Base-by-base conservation (phyloP, 2,888 invertebrate genomes). In the Temnothorax unifasciatus region DNA sequence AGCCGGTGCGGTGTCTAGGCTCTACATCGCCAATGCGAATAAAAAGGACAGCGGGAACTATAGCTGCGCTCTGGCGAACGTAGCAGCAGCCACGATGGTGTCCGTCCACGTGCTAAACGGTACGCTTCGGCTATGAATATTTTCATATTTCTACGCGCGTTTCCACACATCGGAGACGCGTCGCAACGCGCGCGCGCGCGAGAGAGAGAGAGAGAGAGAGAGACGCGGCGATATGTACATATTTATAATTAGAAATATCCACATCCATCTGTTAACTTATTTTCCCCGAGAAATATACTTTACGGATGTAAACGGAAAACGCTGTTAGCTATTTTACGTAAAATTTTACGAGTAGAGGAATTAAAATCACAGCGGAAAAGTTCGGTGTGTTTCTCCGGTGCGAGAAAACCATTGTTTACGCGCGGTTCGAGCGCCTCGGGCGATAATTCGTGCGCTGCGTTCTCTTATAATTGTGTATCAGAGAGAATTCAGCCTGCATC, bases 21-120 rank as follows among this genome's bases (percentile, higher is more conserved):
- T 98, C 85, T 97, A 97, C 95, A 97, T 97, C 89, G 97, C 97
- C 83, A 97, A 97, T 94, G 97, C 97, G 74, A 97, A 97, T 93
- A 96, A 96, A 90, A 96, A 97, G 87, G 97, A 98, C 93, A 97
- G 97, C 50, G 97, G 97, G 52, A 97, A 97, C 95, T 97, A 97
- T 94, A 97, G 97, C 82, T 98, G 97, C 93, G 96, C 97, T 52
- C 95, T 97, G 87, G 97, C 97, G 74, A 97, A 97, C 88, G 96
- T 97, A 82, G 97, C 97, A 29, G 96, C 96, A 68, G 96, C 96
- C 61, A 95, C 95, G 84, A 97, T 97, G 34, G 97, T 97, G 66
- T 96, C 96, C 77, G 97, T 97, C 76, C 97, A 97, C 94, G 97
- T 97, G 76, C 95, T 97, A 75, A 97, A 97, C 96, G 97, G 97